phyloP scores from a whole-genome alignment of 1,140 invertebrate genomes.

The silkworm (Bombyx mori) region DNA sequence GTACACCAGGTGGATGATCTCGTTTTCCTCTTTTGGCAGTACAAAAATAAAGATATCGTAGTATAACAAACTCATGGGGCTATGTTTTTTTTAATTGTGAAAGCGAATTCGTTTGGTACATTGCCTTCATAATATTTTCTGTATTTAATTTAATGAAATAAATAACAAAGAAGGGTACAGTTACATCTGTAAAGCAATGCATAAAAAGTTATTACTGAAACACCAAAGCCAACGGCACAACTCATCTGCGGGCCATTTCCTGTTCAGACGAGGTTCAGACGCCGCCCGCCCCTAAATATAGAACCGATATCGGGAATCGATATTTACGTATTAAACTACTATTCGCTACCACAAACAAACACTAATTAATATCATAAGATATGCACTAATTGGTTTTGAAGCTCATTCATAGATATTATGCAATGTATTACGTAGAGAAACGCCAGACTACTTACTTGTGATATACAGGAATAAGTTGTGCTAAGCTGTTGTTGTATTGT shows the following conservation, averaged over 20 bases:
- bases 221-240: slow-evolving; percentile 21
- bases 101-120: too few species aligned
- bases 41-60: too few species aligned
- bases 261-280: slow-evolving; percentile 49
- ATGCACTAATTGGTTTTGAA: neutral
- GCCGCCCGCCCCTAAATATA: slow-evolving; percentile 24
- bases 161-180: too few species aligned
- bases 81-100: too few species aligned
- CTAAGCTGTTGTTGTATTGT: slow-evolving; percentile 64
- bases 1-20: too few species aligned
- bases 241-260: slow-evolving; percentile 60
- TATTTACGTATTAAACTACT: slow-evolving; percentile 4
- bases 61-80: too few species aligned
- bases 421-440: slow-evolving; percentile 26
- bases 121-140: too few species aligned
- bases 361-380: neutral
- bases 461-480: slow-evolving; percentile 56
- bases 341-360: neutral
- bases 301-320: slow-evolving; percentile 12
- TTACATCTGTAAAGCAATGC: too few species aligned
- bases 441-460: slow-evolving; percentile 47
- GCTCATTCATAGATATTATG: neutral
- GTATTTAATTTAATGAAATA: too few species aligned
- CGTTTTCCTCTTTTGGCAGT: too few species aligned
- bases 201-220: neutral